Evolutionary conservation across 2,113 vertebrate genomes (phyloP), one percentile per base, ranked within the genome.

Genomic region (Lampris incognitus): DNA sequence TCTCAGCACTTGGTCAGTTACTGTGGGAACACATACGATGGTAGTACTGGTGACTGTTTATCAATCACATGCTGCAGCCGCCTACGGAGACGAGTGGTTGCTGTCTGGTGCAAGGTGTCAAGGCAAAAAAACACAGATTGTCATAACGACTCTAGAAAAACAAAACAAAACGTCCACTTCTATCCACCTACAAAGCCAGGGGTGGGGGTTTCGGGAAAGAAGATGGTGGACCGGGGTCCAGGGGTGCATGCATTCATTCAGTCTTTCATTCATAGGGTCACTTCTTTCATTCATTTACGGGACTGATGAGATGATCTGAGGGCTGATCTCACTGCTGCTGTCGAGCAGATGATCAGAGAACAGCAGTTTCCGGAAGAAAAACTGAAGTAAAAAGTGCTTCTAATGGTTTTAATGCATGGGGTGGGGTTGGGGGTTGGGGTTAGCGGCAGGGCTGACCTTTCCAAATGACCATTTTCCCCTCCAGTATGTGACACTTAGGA

Each of bases 71-170:
- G 59, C 68, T 54, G 69, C 48, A 61, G 64, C 85, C 79, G 65
- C 61, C 57, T 72, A 39, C 52, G 60, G 57, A 0, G 48, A 38
- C 59, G 66, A 46, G 73, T 62, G 66, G 77, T 69, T 79, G 51
- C 65, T 55, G 51, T 57, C 46, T 64, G 66, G 13, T 10, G 7
- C 60, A 72, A 39, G 66, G 49, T 52, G 55, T 70, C 72, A 75
- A 52, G 59, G 59, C n/a, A 44, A 13, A 63, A 55, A 49, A n/a
- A 10, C 10, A 62, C 62, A 69, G 85, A 90, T 89, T 89, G 88
- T 91, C 87, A 66, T 51, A 3, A 41, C 52, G 56, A 56, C 70
- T 66, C 40, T 13, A 5, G 60, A 39, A 66, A 64, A 38, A 58
- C 60, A 62, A 66, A 42, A 41, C 44, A 46, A 7, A 11, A 54